A percentile compares a stretch with the other conserved stretches of the same genome.
Evolutionary conservation across 1,140 invertebrate genomes (phyloP).

Genomic region (Bathynomus jamesi): DNA sequence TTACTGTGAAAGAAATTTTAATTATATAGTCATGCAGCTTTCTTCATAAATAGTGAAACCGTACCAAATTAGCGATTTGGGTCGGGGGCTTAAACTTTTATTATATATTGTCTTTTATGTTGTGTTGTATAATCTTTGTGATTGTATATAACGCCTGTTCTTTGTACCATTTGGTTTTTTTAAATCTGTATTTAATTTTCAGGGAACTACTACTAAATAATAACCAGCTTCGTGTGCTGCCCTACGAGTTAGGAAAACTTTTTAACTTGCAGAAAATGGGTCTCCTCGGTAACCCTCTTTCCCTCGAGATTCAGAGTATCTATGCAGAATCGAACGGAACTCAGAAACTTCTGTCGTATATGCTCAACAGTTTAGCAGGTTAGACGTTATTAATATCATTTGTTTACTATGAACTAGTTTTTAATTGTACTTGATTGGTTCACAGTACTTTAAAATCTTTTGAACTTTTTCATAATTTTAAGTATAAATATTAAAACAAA

Average conservation of each 20-base stretch:
- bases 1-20: no score
- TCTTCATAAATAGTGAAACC: no score
- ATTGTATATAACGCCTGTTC: no score
- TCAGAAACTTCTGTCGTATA: constrained; percentile 82
- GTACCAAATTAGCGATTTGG: no score
- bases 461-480: no score
- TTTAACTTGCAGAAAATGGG: constrained; percentile 73
- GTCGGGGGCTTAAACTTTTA: no score
- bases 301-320: constrained; percentile 80
- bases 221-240: constrained; percentile 84
- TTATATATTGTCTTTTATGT: no score
- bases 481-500: no score
- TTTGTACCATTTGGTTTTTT: no score
- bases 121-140: no score
- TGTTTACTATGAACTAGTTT: neutral
- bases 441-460: no score
- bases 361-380: constrained; percentile 92
- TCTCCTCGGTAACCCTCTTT: constrained; percentile 74
- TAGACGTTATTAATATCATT: constrained; percentile 41
- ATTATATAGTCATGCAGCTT: no score
- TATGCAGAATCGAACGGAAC: constrained; percentile 90
- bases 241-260: constrained; percentile 94
- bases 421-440: neutral
- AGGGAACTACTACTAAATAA: constrained; percentile 90
- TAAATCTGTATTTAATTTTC: constrained; percentile 44